Evolutionary conservation across 2,888 invertebrate genomes (phyloP), one percentile per base, ranked within the genome.

Genomic region (Baccha elongata): DNA sequence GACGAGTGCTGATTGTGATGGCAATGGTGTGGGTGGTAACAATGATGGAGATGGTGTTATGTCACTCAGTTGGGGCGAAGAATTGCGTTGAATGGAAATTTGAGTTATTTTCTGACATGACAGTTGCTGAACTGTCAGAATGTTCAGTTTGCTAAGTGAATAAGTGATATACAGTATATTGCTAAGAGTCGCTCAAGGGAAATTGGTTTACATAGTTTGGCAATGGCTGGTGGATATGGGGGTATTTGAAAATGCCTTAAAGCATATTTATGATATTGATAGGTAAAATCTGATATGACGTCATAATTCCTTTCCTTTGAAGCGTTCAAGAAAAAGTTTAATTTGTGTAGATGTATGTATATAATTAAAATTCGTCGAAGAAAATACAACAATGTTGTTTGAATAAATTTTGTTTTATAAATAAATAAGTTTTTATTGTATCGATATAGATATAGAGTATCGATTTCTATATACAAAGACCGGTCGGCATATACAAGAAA

Each of bases 21-120:
- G 58, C 5, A 11, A 40, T 26, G 48, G 48, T 23, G 40, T 26
- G 60, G 58, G 21, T 35, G 37, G 26, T 32, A 19, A 6, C 15
- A 52, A 21, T 48, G 37, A 48, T 64, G 74, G 42, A 23, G 32
- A 58, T 71, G 58, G 37, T 69, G 80, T 74, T 80, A 46, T 75
- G 58, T 71, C 75, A 71, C 50, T 75, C 75, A 60, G 44, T 58
- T 50, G 80, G 69, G 69, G 65, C 58, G 65, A 71, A 75, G 60
- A 75, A 71, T 81, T 81, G 76, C 76, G 75, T 81, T 76, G 71
- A 76, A 71, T 71, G 52, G 55, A 53, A 68, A 52, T 71, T 74
- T 58, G 50, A 65, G 35, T 67, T n/a, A n/a, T n/a, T 72, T 29
- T 52, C 19, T 44, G 73, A 79, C 73, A 68, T 68, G 68, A 62